A percentile compares a stretch with the other conserved stretches of the same genome.
Evolutionary conservation across 2,797 vertebrate species (phyloP).

Genomic region (Phataginus tetradactyla): DNA sequence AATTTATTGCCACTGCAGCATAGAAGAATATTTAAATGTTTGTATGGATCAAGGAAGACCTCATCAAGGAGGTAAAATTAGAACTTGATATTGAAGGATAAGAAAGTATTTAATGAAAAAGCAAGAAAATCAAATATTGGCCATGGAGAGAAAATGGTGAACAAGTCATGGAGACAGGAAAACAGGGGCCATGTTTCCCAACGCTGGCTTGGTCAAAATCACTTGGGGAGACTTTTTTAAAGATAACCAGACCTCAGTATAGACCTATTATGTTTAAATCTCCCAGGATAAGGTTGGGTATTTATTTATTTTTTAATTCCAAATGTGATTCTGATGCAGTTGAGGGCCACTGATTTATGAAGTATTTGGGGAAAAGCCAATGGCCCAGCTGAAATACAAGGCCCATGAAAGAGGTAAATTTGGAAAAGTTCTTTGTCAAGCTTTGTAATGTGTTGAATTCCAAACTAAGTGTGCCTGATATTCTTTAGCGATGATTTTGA

Average conservation of each 20-base stretch:
- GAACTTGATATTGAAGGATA: neutral
- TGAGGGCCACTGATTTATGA: neutral
- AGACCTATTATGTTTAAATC: conserved; percentile 14
- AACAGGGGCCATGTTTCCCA: neutral
- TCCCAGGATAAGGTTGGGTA: neutral
- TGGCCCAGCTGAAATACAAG: neutral
- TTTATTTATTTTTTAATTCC: conserved; percentile 3
- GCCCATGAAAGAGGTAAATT: neutral
- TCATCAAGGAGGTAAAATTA: conserved; percentile 32
- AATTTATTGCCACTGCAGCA: conserved; percentile 16
- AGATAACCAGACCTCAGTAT: neutral
- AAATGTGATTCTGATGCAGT: neutral
- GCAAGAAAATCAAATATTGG: neutral
- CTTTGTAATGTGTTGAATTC: neutral
- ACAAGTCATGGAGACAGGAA: neutral
- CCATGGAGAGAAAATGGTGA: neutral
- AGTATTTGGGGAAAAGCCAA: neutral
- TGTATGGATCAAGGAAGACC: neutral
- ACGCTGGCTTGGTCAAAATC: neutral
- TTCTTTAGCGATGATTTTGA: neutral
- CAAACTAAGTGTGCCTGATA: neutral
- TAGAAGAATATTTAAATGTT: neutral
- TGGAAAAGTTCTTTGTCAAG: neutral
- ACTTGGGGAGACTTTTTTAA: conserved; percentile 19
- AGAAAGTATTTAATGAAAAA: conserved; percentile 8